phyloP scores from a whole-genome alignment of 1,140 invertebrate species.

The Diorhabda elongata region DNA sequence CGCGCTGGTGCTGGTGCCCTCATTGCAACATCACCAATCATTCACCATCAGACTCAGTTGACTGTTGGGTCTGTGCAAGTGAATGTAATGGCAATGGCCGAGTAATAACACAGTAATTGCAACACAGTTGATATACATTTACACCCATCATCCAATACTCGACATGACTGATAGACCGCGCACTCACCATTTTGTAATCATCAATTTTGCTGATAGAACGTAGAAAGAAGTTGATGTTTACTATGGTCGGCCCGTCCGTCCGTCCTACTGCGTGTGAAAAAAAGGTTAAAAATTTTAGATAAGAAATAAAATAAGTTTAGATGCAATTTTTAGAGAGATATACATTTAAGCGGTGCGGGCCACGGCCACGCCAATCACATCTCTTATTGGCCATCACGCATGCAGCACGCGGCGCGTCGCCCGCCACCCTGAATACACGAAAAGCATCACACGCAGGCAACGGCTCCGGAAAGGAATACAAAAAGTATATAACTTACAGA shows the following conservation, averaged over 20 bases:
- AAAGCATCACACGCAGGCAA: slow-evolving; percentile 35
- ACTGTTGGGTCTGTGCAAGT: slow-evolving; percentile 37
- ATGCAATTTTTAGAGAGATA: slow-evolving; percentile 15
- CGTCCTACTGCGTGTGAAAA: slow-evolving; percentile 49
- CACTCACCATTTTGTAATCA: slow-evolving; percentile 98
- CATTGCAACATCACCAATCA: slow-evolving; percentile 36
- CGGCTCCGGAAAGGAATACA: slow-evolving; percentile 7
- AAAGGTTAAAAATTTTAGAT: slow-evolving; percentile 25
- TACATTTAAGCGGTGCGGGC: slow-evolving; percentile 26
- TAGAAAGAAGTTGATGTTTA: slow-evolving; percentile 88
- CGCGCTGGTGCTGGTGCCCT: slow-evolving; percentile 44
- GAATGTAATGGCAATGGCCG: slow-evolving; percentile 32
- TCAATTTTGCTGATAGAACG: slow-evolving; percentile 97
- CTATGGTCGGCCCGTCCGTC: slow-evolving; percentile 72
- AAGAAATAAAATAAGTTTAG: not conserved
- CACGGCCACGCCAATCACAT: slow-evolving; percentile 42
- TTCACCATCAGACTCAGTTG: slow-evolving; percentile 24
- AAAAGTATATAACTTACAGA: not conserved
- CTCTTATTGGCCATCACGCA: slow-evolving; percentile 37
- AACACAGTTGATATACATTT: slow-evolving; percentile 26
- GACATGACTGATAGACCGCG: slow-evolving; percentile 43
- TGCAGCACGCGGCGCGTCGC: slow-evolving; percentile 31
- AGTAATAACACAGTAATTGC: slow-evolving; percentile 24
- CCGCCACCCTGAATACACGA: slow-evolving; percentile 28
- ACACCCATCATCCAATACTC: slow-evolving; percentile 41